Base-by-base conservation (phyloP, 2,888 invertebrate genomes). In the Rhingia campestris region DNA sequence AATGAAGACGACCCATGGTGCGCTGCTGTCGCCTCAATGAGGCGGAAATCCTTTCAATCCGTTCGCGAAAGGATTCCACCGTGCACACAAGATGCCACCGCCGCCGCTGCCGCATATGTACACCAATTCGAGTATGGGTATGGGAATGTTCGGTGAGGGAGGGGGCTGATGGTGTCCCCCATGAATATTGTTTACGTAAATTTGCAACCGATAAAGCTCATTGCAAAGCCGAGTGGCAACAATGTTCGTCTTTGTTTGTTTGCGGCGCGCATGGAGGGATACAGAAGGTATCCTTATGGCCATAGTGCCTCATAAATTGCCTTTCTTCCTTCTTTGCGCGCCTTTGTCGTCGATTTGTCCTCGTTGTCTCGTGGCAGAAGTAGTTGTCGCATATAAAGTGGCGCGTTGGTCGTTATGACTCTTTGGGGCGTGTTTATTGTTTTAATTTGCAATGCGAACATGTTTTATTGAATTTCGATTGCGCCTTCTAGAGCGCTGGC, bases 171-270 rank as follows among this genome's bases (percentile, higher is more conserved):
- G 73, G 32, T 30, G 51, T 35, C 69, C 64, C 54, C 64, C 54
- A 80, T 84, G 84, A 84, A 84, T 84, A 84, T 84, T 84, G 84
- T 84, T 84, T 84, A 84, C 84, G 84, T 84, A 84, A 84, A 84
- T 84, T 84, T 84, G 84, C 84, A 84, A 84, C 84, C 80, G 79
- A 84, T 84, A 84, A 84, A 84, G 84, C 84, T 84, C 79, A 79
- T 79, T 79, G 74, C 59, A 64, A 66, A 79, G 64, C 69, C 74
- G 63, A 75, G 70, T 74, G 70, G 79, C 79, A 80, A 84, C 74
- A 84, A 74, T 84, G 70, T 63, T 84, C 47, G 63, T 56, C 73
- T 74, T 70, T 73, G 79, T 77, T 73, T 69, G 82, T 67, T 66
- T 66, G 72, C 39, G 64, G 41, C 53, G 12, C 12, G n/a, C 41